These are phyloP conservation scores for Drosophila melanogaster DNA, from an alignment of 1,140 invertebrate genomes.

Conservation along the genomic window DNA sequence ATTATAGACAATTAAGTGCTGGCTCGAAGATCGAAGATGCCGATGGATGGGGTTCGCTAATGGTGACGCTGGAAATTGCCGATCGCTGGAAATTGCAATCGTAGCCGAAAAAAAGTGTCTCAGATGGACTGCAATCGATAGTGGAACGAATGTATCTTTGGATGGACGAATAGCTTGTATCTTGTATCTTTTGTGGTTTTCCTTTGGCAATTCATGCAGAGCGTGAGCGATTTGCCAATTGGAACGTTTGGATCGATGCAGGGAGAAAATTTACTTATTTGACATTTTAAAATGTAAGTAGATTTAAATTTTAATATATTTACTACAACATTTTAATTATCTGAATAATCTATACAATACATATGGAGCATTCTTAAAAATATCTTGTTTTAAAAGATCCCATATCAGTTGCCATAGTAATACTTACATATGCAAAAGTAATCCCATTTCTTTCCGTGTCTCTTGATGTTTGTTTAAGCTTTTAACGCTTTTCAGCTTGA, in stretches of 20 bases:
- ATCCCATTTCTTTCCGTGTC: conserved; percentile 1
- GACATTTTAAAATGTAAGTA: neutral
- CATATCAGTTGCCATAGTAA: neutral
- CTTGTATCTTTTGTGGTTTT: conserved; percentile 57
- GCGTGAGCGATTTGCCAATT: conserved; percentile 66
- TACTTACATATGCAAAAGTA: neutral
- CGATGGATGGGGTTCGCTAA: conserved; percentile 31
- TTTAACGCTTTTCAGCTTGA: conserved; percentile 74
- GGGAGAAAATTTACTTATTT: neutral
- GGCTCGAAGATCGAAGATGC: conserved; percentile 10
- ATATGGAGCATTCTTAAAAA: too few species aligned
- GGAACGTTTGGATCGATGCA: conserved; percentile 18
- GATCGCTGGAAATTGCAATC: conserved; percentile 62
- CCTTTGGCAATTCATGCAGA: conserved; percentile 41
- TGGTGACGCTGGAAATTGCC: conserved; percentile 71
- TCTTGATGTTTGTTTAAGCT: conserved; percentile 69
- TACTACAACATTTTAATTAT: too few species aligned
- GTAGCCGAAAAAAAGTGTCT: conserved; percentile 31
- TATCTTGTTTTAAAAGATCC: too few species aligned
- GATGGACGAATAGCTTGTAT: conserved; percentile 21
- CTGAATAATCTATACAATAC: too few species aligned
- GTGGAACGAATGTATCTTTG: conserved; percentile 19
- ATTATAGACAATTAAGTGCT: conserved; percentile 78
- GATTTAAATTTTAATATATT: too few species aligned
- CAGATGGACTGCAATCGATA: conserved; percentile 57